Evolutionary conservation across 2,888 invertebrate genomes (phyloP).

Genomic region (Limnephilus marmoratus): DNA sequence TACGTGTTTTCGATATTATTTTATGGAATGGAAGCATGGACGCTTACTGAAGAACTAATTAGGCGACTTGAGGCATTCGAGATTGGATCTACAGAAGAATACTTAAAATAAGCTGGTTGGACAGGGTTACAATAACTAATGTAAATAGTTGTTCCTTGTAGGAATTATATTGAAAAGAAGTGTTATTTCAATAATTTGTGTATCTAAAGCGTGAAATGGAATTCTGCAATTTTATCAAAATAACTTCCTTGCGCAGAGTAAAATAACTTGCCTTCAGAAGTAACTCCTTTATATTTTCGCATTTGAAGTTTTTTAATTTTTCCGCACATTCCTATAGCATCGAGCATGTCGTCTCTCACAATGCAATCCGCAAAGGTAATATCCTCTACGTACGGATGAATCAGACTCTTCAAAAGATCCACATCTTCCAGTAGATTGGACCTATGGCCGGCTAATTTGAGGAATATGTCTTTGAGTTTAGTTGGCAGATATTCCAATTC

Average conservation of each 20-base stretch:
- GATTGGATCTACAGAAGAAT: too few species aligned
- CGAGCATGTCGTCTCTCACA: conserved; percentile 69
- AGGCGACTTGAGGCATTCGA: too few species aligned
- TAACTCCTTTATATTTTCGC: conserved; percentile 2
- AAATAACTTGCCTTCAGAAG: conserved; percentile 28
- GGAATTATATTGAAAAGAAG: too few species aligned
- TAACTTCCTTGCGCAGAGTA: neutral
- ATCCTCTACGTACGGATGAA: conserved; percentile 68
- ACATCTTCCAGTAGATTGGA: conserved; percentile 52
- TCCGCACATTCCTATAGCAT: conserved; percentile 67
- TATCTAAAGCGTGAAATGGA: neutral
- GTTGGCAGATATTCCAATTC: conserved; percentile 44
- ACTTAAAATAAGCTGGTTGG: too few species aligned
- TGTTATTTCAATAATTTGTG: too few species aligned
- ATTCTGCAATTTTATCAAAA: neutral
- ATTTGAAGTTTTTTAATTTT: conserved; percentile 38
- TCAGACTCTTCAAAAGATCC: conserved; percentile 66
- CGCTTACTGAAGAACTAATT: too few species aligned
- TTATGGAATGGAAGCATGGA: too few species aligned
- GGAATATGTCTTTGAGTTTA: conserved; percentile 49
- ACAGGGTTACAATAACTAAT: too few species aligned
- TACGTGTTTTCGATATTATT: too few species aligned
- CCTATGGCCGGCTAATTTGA: conserved; percentile 50
- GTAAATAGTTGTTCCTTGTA: too few species aligned
- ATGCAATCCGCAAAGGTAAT: conserved; percentile 69